A percentile compares a stretch with the other conserved stretches of the same genome.
Evolutionary conservation across 2,797 vertebrate species (phyloP).

Genomic region (Erethizon dorsatum): DNA sequence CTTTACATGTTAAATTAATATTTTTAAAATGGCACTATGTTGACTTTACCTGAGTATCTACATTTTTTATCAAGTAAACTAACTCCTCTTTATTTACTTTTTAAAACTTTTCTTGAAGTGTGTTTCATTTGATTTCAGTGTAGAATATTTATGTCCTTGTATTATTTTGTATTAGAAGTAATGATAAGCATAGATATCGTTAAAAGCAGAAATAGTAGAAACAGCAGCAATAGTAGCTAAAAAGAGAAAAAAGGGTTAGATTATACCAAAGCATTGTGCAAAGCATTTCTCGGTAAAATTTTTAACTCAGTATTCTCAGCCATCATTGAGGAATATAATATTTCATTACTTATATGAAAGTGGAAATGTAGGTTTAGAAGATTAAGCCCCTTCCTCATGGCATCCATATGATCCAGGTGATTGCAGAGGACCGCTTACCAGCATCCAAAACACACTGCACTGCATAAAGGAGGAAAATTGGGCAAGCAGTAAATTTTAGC

Average conservation of each 20-base stretch:
- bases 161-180: not conserved
- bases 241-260: not conserved
- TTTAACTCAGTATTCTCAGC: not conserved
- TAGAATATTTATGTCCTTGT: not conserved
- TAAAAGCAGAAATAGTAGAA: not conserved
- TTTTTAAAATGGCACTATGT: not conserved
- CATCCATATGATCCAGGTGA: not conserved
- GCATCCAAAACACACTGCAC: not conserved
- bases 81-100: not conserved
- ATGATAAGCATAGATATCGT: not conserved
- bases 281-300: not conserved
- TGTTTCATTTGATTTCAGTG: not conserved
- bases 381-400: not conserved
- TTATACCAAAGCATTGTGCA: not conserved
- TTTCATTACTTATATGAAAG: not conserved
- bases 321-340: not conserved
- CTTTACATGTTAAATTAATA: not conserved
- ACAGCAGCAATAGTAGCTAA: not conserved
- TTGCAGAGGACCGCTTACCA: not conserved
- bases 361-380: conserved; percentile 15
- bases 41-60: not conserved
- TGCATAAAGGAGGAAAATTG: not conserved
- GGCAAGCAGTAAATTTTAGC: not conserved
- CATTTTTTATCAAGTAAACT: not conserved
- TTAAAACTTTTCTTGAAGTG: not conserved